Conservation (phyloP, 2,113 vertebrate species). For the Tetrax tetrax region DNA sequence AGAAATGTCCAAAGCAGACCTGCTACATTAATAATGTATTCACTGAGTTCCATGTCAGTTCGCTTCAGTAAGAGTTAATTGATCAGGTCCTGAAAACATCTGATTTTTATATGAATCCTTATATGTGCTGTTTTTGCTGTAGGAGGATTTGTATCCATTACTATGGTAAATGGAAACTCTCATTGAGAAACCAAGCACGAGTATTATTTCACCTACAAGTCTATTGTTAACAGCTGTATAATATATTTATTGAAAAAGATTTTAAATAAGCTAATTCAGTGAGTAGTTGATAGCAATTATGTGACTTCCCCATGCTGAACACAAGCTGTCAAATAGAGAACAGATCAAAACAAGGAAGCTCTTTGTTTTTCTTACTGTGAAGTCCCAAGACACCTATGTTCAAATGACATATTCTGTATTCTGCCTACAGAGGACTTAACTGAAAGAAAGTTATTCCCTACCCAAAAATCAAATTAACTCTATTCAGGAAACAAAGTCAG, state of each 20-base stretch:
- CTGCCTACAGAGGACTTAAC: conserved; percentile 46
- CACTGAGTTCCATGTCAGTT: background rate
- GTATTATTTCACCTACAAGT: background rate
- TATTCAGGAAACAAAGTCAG: conserved; percentile 71
- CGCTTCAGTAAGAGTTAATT: background rate
- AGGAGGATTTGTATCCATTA: background rate
- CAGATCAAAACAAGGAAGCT: conserved; percentile 40
- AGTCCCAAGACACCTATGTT: conserved; percentile 46
- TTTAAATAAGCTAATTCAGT: conserved; percentile 52
- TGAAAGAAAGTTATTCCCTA: conserved; percentile 63
- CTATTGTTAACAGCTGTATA: background rate
- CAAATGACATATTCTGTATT: conserved; percentile 47
- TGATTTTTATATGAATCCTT: background rate
- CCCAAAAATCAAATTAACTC: conserved; percentile 63
- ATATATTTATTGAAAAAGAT: background rate
- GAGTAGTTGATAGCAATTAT: conserved; percentile 23
- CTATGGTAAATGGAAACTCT: background rate
- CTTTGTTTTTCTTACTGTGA: background rate
- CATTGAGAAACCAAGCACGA: background rate
- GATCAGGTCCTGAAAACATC: background rate
- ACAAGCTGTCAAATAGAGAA: background rate
- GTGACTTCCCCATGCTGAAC: conserved; percentile 16
- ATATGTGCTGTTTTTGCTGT: background rate
- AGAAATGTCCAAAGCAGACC: background rate
- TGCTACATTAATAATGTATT: background rate